A percentile compares a stretch with the other conserved stretches of the same genome.
These are phyloP conservation scores for Cylindroiulus punctatus DNA, from an alignment of 2,888 invertebrate species.

Conservation along the genomic window DNA sequence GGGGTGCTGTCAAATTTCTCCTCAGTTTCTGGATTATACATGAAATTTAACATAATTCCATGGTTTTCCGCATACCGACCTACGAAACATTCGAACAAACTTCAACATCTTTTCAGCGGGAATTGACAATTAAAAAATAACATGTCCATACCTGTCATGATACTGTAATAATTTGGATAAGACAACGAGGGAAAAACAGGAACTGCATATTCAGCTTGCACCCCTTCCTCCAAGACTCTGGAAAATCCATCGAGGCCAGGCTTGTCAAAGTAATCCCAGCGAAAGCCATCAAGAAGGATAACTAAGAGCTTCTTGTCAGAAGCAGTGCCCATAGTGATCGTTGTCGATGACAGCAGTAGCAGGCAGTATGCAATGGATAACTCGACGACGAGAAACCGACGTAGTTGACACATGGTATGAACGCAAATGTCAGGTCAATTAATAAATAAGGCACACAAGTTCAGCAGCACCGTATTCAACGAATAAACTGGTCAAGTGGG, in stretches of 20 bases:
- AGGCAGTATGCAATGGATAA: background rate
- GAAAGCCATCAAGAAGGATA: slow-evolving; percentile 57
- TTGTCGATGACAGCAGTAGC: background rate
- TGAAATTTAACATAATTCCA: slow-evolving; percentile 65
- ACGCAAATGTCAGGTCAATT: background rate
- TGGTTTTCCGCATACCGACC: slow-evolving; percentile 64
- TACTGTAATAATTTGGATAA: slow-evolving; percentile 54
- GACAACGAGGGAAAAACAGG: slow-evolving; percentile 56
- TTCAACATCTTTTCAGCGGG: background rate
- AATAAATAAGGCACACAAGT: background rate
- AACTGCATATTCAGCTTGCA: slow-evolving; percentile 55
- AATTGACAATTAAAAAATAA: slow-evolving; percentile 10
- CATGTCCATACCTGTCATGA: slow-evolving; percentile 54
- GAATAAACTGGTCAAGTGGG: background rate
- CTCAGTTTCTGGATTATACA: slow-evolving; percentile 63
- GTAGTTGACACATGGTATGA: background rate
- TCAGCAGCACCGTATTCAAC: background rate
- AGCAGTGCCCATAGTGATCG: background rate
- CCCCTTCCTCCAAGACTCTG: slow-evolving; percentile 48
- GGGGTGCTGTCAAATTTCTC: slow-evolving; percentile 60
- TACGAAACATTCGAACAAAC: slow-evolving; percentile 53
- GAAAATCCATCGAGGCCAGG: slow-evolving; percentile 53
- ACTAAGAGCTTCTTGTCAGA: slow-evolving; percentile 52
- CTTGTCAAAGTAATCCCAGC: slow-evolving; percentile 56
- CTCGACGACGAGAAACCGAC: background rate